A percentile compares a stretch with the other conserved stretches of the same genome.
Conservation (phyloP, 2,797 vertebrate genomes). For the Tenualosa thibaudeaui region DNA sequence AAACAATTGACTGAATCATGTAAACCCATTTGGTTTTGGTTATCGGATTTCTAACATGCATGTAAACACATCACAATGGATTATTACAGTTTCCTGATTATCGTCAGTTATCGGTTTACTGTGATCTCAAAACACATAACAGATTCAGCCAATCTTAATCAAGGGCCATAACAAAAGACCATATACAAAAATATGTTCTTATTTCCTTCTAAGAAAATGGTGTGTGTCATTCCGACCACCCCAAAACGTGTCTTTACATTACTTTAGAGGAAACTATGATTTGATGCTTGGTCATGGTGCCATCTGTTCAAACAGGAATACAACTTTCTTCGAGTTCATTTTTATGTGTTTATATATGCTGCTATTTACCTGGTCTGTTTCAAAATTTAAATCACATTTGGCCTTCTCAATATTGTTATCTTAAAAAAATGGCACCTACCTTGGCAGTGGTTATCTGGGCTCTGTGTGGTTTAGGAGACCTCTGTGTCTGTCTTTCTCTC, state of each 20-base stretch:
- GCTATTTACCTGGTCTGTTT: constrained; percentile 6
- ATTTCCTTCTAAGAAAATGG: no score
- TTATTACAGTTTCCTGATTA: no score
- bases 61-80: no score
- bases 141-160: no score
- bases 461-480: constrained; percentile 14
- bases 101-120: no score
- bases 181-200: no score
- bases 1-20: no score
- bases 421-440: not conserved
- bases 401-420: not conserved
- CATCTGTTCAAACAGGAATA: not conserved
- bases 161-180: no score
- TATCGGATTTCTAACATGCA: no score
- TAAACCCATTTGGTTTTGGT: no score
- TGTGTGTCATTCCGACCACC: no score
- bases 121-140: no score
- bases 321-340: not conserved
- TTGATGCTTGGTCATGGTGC: not conserved
- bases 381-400: constrained; percentile 16
- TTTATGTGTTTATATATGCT: not conserved
- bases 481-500: not conserved
- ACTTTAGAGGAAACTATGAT: not conserved
- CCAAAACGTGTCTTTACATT: not conserved
- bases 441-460: constrained; percentile 22